phyloP scores from a whole-genome alignment of 92 coral and sea anemone genomes.

The Epizoanthus stellaris region DNA sequence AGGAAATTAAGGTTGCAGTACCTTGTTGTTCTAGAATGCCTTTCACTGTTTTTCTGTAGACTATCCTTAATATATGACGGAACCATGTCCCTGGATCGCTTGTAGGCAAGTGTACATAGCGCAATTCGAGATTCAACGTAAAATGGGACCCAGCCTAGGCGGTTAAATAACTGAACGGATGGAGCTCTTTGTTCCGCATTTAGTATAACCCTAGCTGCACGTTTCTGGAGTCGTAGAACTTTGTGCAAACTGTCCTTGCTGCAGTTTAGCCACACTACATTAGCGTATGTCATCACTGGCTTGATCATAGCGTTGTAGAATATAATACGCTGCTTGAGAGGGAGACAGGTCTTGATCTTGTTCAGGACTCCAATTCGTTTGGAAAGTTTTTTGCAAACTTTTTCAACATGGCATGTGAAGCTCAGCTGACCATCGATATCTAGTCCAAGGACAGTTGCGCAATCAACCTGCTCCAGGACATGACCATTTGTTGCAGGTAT shows the following conservation, averaged over 20 bases:
- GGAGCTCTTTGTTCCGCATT: too few species aligned
- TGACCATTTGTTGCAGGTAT: conserved; percentile 31
- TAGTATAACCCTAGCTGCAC: too few species aligned
- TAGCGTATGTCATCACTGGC: conserved; percentile 19
- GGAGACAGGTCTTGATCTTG: conserved; percentile 45
- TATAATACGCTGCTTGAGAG: conserved; percentile 30
- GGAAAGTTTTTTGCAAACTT: conserved; percentile 47
- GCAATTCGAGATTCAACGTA: not conserved
- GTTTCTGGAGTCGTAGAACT: too few species aligned
- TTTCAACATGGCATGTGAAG: conserved; percentile 50
- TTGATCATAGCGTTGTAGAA: conserved; percentile 41
- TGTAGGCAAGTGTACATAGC: not conserved
- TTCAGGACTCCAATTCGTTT: conserved; percentile 41
- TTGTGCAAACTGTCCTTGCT: too few species aligned
- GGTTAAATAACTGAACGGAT: too few species aligned
- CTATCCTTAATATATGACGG: too few species aligned
- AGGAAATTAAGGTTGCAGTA: too few species aligned
- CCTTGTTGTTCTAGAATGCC: too few species aligned
- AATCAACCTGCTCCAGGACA: conserved; percentile 34
- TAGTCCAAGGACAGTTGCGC: conserved; percentile 42
- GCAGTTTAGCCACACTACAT: conserved; percentile 21
- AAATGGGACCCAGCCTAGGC: too few species aligned
- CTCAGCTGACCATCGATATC: conserved; percentile 45
- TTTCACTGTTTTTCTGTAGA: too few species aligned
- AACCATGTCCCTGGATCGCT: not conserved